Evolutionary conservation across 2,113 vertebrate genomes (phyloP).

Genomic region (Felis catus): F.catus_Fca126_mat1.0 CM031423.1:39011501-39012000

Average conservation of each 20-base stretch:
- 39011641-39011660: neutral
- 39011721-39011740: neutral
- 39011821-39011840: neutral
- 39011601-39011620: neutral
- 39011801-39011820: neutral
- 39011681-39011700: neutral
- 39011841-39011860: neutral
- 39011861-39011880: neutral
- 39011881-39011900: neutral
- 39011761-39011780: neutral
- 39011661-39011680: neutral
- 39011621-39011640: neutral
- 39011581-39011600: neutral
- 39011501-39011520: fast-evolving
- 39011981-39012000: neutral
- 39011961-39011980: neutral
- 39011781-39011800: fast-evolving
- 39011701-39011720: neutral
- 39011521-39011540: neutral
- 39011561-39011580: neutral
- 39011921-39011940: neutral
- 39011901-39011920: neutral
- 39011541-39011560: neutral
- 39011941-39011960: neutral
- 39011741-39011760: neutral